Evolutionary conservation across 2,888 invertebrate genomes (phyloP).

Genomic region (Entomobrya multifasciata): DNA sequence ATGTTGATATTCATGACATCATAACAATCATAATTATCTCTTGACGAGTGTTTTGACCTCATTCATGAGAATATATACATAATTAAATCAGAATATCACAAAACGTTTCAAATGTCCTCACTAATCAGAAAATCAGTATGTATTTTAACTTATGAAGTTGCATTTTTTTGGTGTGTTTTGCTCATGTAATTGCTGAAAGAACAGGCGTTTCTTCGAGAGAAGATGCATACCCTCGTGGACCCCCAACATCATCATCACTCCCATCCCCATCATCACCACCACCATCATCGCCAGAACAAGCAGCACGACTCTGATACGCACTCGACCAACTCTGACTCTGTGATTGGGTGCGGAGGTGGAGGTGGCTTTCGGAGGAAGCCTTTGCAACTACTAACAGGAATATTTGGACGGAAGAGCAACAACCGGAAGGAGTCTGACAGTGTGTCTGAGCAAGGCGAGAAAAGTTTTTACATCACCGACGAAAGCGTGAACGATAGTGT

Average conservation of each 20-base stretch:
- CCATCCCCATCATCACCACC: slow-evolving; percentile 25
- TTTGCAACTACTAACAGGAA: slow-evolving; percentile 76
- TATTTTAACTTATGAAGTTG: too few species aligned
- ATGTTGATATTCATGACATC: too few species aligned
- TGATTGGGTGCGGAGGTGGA: slow-evolving; percentile 67
- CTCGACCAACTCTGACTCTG: slow-evolving; percentile 67
- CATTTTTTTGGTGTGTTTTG: too few species aligned
- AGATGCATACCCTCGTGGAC: slow-evolving; percentile 60
- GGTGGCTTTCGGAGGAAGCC: slow-evolving; percentile 74
- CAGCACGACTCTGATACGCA: slow-evolving; percentile 52
- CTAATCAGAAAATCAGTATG: too few species aligned
- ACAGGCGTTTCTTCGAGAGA: too few species aligned
- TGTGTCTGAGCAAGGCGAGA: slow-evolving; percentile 61
- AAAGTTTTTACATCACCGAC: slow-evolving; percentile 75
- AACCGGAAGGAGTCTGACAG: slow-evolving; percentile 66
- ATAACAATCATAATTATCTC: too few species aligned
- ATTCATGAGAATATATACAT: too few species aligned
- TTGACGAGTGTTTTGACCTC: too few species aligned
- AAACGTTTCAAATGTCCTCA: too few species aligned
- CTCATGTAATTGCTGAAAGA: too few species aligned
- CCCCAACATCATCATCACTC: slow-evolving; percentile 39
- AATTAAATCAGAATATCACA: too few species aligned
- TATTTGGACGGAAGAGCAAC: slow-evolving; percentile 75
- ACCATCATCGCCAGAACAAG: neutral
- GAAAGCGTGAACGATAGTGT: slow-evolving; percentile 75